Base-by-base conservation (phyloP, 2,888 invertebrate species). In the Gonocerus acuteangulatus region DNA sequence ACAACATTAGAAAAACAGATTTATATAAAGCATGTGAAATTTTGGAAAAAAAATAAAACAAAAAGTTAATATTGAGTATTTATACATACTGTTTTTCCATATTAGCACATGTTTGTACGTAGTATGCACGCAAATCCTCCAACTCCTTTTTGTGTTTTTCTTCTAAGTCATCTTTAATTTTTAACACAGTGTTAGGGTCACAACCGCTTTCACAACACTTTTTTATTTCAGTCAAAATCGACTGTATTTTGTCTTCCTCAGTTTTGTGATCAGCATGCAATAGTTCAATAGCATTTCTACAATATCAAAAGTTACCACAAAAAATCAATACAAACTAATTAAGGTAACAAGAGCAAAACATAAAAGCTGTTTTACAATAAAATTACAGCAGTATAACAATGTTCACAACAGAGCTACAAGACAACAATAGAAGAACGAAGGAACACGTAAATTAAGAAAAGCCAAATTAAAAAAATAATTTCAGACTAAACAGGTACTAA, bases 101-200 rank as follows among this genome's bases (percentile, higher is more conserved):
- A 69, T 89, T 87, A 0, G 83, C 79, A 71, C 88, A 89, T 71
- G 87, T 88, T 70, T 84, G 80, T 70, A 89, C 89, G 71, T 88
- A 89, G 70, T 89, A 89, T 9, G 81, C 85, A 48, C 89, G 77
- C 58, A 89, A 72, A 70, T 88, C 84, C 72, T 87, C 87, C 83
- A 89, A 84, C 72, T 89, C 86, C 65, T 81, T 82, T 34, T 82
- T 78, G 74, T 89, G 87, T 69, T 83, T 82, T 2, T 74, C 71
- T 59, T 82, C 82, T 23, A 87, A 73, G 69, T 86, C 86, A 16
- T 63, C 59, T 34, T 64, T 67, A 21, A 68, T 16, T 19, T 61
- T 45, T 19, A 62, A 44, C n/a, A 60, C 13, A 52, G 63, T 63
- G 39, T 59, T 65, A 15, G 62, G 57, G n/a, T 60, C 36, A 57